Percentiles rank a stretch among this genome's conserved stretches.
phyloP scores from a whole-genome alignment of 2,113 vertebrate species.

The Progne subis region DNA sequence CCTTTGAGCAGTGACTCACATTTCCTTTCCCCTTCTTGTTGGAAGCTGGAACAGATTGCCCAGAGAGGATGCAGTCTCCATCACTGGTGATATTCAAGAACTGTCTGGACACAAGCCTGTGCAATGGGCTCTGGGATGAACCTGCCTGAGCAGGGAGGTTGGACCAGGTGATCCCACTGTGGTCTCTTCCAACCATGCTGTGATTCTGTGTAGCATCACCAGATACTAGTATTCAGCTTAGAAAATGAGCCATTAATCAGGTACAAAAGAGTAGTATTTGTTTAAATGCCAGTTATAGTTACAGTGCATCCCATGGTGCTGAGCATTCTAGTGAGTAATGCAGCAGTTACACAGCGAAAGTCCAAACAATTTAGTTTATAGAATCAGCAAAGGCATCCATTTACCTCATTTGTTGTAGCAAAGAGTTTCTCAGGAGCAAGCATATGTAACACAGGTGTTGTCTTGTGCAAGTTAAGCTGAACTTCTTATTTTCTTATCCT shows the following conservation, averaged over 20 bases:
- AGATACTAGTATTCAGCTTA: neutral
- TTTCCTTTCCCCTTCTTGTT: neutral
- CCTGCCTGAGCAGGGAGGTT: neutral
- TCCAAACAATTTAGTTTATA: neutral
- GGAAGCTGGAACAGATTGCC: neutral
- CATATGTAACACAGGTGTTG: neutral
- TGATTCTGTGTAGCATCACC: neutral
- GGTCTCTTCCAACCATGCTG: neutral
- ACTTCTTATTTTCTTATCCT: neutral
- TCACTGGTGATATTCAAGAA: neutral
- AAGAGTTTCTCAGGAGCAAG: neutral
- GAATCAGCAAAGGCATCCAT: neutral
- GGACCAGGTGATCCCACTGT: neutral
- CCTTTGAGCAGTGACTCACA: neutral
- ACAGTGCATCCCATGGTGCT: neutral
- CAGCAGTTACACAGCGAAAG: neutral
- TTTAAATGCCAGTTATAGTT: neutral
- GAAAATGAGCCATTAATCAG: neutral
- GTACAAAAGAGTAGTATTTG: neutral
- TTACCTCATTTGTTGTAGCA: neutral
- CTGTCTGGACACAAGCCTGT: neutral
- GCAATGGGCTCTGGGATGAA: neutral
- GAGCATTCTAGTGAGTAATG: fast-evolving
- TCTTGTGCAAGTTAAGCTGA: neutral
- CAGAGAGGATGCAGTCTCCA: neutral